Base-by-base conservation (phyloP, 2,113 vertebrate genomes). In the Galbula dea region DNA sequence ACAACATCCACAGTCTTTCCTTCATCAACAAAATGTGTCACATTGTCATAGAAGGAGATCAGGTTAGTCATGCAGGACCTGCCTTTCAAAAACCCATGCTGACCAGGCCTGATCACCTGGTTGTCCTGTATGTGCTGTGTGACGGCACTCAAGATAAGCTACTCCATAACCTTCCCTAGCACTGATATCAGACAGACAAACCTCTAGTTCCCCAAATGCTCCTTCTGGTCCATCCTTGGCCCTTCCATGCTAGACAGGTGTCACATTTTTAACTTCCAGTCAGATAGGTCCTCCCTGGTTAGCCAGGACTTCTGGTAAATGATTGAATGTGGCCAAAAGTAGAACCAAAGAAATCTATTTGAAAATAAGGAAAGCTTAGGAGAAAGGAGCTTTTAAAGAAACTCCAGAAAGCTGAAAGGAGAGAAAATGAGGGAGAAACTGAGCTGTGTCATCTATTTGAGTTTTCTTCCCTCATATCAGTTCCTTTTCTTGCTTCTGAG, bases 61-160 rank as follows among this genome's bases (percentile, higher is more conserved):
- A 58, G 55, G 18, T 20, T 43, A 43, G 30, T n/a, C 12, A 57
- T n/a, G 18, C 30, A 57, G 54, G 32, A 57, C 54, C 54, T n/a
- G 30, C 12, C 54, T 57, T 32, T n/a, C 11, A n/a, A 20, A 57
- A 57, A 32, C 54, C 32, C 0, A 0, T 46, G 9, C 29, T 62
- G 23, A 3, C 27, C 51, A 17, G 27, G 32, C 34, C 51, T 34
- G 12, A n/a, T n/a, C n/a, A n/a, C n/a, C n/a, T n/a, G n/a, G n/a
- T n/a, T n/a, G n/a, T n/a, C n/a, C n/a, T n/a, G n/a, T n/a, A n/a
- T n/a, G n/a, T n/a, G n/a, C n/a, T n/a, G n/a, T n/a, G n/a, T n/a
- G n/a, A n/a, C n/a, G n/a, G n/a, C n/a, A n/a, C n/a, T n/a, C n/a
- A n/a, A 10, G 73, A 6, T 16, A 7, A 39, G 27, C 17, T 74